Percentiles rank a stretch among this genome's conserved stretches.
Conservation (phyloP, 2,888 invertebrate species). For the Diogma glabrata region DNA sequence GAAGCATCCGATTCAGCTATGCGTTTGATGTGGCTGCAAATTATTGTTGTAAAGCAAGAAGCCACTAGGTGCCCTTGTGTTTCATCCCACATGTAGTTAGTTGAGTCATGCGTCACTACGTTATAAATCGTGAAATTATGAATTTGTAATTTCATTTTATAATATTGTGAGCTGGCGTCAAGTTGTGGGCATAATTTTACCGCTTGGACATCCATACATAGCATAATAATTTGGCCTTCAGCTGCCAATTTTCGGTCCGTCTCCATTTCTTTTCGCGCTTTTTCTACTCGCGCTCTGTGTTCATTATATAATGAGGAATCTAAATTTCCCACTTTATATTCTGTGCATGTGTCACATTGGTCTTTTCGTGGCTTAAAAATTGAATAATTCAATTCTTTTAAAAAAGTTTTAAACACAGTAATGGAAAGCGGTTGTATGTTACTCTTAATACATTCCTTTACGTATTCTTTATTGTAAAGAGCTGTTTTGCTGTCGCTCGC, state of each 20-base stretch:
- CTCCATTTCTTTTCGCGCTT: background rate
- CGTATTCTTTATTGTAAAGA: background rate
- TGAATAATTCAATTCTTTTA: background rate
- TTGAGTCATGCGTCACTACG: constrained; percentile 8
- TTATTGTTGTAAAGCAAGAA: constrained; percentile 5
- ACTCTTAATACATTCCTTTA: constrained; percentile 2
- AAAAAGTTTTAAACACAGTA: background rate
- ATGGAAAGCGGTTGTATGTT: background rate
- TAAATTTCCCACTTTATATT: constrained; percentile 4
- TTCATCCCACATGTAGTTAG: constrained; percentile 11
- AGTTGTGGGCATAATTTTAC: constrained; percentile 11
- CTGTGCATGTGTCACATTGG: constrained; percentile 10
- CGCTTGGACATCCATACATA: constrained; percentile 12
- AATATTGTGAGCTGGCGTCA: constrained; percentile 9
- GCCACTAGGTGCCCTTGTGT: constrained; percentile 2
- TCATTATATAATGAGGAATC: too few relatives aligned
- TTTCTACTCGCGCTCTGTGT: too few relatives aligned
- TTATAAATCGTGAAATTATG: constrained; percentile 8
- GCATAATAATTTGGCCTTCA: background rate
- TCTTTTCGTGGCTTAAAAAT: constrained; percentile 8
- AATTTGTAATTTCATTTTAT: constrained; percentile 12
- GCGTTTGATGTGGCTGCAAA: background rate
- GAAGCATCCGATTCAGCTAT: background rate
- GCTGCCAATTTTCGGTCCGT: too few relatives aligned
- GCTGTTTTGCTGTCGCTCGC: background rate